Evolutionary conservation across 2,888 invertebrate genomes (phyloP), one percentile per base, ranked within the genome.

Genomic region (Drosophila pseudotakahashii): DNA sequence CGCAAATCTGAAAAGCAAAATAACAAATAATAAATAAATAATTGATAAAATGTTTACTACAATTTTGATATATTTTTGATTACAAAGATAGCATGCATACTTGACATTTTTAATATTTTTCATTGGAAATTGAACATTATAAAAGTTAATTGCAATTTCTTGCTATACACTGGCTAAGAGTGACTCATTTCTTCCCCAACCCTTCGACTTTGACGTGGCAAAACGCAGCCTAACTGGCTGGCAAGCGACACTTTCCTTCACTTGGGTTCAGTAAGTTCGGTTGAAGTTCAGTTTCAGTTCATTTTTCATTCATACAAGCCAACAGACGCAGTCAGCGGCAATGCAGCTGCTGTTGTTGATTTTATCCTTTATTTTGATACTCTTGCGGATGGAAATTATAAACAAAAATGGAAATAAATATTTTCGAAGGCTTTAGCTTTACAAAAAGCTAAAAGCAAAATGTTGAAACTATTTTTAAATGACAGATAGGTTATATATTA

Each of bases 301-400:
- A 81, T 81, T 81, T 81, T 83, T 83, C 82, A 83, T 83, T 82
- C 86, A 88, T 83, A 88, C 81, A 86, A 79, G 67, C 85, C 78
- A 74, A 72, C 86, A 82, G 81, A 79, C 86, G 61, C 47, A 72
- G 51, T 48, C 42, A 53, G 51, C 51, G 60, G 64, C 73, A 73
- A 69, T 80, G 88, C 81, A 79, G 88, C 69, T 74, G 72, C 71
- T 68, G 30, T 68, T 62, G 54, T 52, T 48, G 42, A 68, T 58
- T 44, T 32, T 62, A 57, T 51, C 72, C 72, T 3, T 37, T 11
- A 41, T 7, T 37, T 32, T 2, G 9, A 69, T 54, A 64, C 64
- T 7, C 70, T 64, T 6, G 10, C 5, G 2, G 1, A n/a, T 9
- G 3, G 3, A 45, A 26, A 19, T 2, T 11, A 11, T 16, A 11